phyloP scores from a whole-genome alignment of 2,797 vertebrate genomes.

The Okamejei kenojei region DNA sequence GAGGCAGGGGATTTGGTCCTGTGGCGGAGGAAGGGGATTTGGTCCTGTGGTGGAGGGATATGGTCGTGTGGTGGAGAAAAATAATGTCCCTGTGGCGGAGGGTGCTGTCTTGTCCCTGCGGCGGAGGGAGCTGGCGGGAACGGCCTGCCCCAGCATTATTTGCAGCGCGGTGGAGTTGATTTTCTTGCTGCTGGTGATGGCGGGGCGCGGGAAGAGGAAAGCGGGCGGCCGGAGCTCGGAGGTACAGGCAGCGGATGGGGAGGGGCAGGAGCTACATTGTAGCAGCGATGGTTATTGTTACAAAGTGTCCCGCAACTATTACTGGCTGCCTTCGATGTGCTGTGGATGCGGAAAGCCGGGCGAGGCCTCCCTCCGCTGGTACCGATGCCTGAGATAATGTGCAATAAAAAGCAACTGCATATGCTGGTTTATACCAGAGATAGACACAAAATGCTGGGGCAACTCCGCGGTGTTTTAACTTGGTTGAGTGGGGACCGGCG shows the following conservation, averaged over 20 bases:
- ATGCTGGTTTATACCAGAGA: too few species aligned
- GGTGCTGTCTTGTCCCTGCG: neutral
- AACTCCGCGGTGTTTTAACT: too few species aligned
- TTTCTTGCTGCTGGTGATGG: neutral
- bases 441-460: too few species aligned
- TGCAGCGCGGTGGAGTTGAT: neutral
- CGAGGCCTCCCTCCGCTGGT: too few species aligned
- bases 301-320: neutral
- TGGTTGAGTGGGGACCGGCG: too few species aligned
- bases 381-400: too few species aligned
- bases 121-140: neutral
- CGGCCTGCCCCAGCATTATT: neutral
- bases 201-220: constrained; percentile 28
- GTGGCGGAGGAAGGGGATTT: neutral
- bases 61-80: neutral
- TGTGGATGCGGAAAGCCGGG: neutral
- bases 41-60: neutral
- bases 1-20: neutral
- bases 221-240: neutral
- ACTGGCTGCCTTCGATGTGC: neutral
- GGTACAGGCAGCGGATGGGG: neutral
- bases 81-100: neutral
- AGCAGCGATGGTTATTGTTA: neutral
- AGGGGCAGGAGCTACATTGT: neutral
- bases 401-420: too few species aligned